Evolutionary conservation across 2,113 vertebrate genomes (phyloP).

Genomic region (Notarius quadriscutis): DNA sequence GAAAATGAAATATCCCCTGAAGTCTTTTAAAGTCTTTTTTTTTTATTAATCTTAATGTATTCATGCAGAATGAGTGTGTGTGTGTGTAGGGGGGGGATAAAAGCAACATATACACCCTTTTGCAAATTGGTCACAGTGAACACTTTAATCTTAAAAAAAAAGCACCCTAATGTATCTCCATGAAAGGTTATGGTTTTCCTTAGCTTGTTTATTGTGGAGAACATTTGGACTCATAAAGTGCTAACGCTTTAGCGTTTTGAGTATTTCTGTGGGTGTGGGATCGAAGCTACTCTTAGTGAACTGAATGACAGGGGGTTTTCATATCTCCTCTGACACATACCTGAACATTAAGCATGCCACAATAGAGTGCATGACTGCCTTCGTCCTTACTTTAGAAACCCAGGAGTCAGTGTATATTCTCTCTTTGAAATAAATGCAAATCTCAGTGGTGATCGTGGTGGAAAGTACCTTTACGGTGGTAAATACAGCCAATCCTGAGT

Average conservation of each 20-base stretch:
- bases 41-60: background rate
- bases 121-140: background rate
- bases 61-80: background rate
- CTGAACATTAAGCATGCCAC: constrained; percentile 42
- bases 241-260: constrained; percentile 15
- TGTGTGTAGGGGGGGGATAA: background rate
- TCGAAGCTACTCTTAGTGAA: constrained; percentile 24
- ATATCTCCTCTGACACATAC: constrained; percentile 38
- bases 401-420: constrained; percentile 22
- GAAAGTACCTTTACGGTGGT: constrained; percentile 32
- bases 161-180: constrained; percentile 3
- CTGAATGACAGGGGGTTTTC: constrained; percentile 45
- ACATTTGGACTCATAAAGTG: constrained; percentile 16
- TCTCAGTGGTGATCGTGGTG: constrained; percentile 3
- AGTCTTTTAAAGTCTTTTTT: background rate
- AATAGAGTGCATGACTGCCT: constrained; percentile 10
- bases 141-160: constrained; percentile 5
- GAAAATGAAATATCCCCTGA: background rate
- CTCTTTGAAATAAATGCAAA: constrained; percentile 29
- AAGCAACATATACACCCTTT: background rate
- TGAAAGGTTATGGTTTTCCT: constrained; percentile 17
- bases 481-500: background rate
- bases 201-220: constrained; percentile 28
- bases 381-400: constrained; percentile 41
- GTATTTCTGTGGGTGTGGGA: constrained; percentile 50